Base-by-base conservation (phyloP, 92 coral and sea anemone genomes). In the Desmophyllum pertusum region DNA sequence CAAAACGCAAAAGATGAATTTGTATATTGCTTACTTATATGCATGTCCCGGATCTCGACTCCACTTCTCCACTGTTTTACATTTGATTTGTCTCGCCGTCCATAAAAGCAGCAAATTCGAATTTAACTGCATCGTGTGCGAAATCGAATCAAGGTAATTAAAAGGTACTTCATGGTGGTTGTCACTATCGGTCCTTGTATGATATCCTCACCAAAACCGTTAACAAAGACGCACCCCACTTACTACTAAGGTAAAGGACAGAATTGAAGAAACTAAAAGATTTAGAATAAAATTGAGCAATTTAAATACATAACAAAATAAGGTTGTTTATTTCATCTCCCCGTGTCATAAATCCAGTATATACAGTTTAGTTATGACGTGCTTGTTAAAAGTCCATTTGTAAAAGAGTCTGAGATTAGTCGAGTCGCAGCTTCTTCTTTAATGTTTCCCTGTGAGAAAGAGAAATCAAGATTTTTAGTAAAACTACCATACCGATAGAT, bases 351-450 rank as follows among this genome's bases (percentile, higher is more conserved):
- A 42, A 41, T 59, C 27, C 29, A 13, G 23, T 82, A 82, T 82
- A 57, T 82, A 82, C 86, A 82, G 45, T 82, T 55, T 27, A 67
- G 73, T 35, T 18, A 23, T 62, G 33, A 66, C 27, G 65, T 23
- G 63, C 17, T 65, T 65, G 39, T 13, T 65, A 8, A 45, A 25
- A 13, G 43, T 35, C 15, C 62, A n/a, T 21, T 14, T 19, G 35
- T 48, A 30, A 50, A 45, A 21, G 33, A 63, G 10, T 36, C 6
- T 18, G 17, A 39, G 37, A 6, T 68, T 59, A 86, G 29, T 57
- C 50, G 29, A 86, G 73, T 80, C 73, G 77, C 43, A 86, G 61
- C 86, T 86, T 86, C 89, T 79, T 55, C 65, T 70, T 79, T 19
- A 86, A 59, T 9, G 74, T 73, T 80, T 86, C 40, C 75, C 89